These are phyloP conservation scores for Apistogramma diplotaenia DNA, from an alignment of 2,113 vertebrate species.

Conservation along the genomic window DNA sequence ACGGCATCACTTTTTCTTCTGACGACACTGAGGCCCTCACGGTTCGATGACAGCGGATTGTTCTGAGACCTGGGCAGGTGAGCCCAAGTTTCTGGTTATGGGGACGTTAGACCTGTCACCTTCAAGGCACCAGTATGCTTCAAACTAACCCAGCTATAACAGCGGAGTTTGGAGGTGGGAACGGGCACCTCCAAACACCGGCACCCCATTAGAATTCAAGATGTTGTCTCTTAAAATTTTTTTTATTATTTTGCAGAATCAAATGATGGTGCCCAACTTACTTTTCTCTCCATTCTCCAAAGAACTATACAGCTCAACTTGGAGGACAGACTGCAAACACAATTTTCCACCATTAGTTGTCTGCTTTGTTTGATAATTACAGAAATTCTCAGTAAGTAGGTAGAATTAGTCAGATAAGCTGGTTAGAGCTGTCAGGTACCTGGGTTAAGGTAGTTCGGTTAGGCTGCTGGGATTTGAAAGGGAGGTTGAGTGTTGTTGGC, in stretches of 20 bases:
- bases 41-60: neutral
- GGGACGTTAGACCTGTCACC: neutral
- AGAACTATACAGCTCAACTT: neutral
- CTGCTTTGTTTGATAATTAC: neutral
- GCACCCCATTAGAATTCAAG: neutral
- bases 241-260: neutral
- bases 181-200: too few relatives aligned
- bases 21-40: neutral
- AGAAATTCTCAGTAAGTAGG: too few relatives aligned
- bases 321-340: neutral
- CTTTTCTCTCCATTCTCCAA: too few relatives aligned
- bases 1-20: neutral
- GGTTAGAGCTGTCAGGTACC: neutral
- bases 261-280: too few relatives aligned
- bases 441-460: neutral
- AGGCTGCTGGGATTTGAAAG: rapidly evolving
- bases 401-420: too few relatives aligned
- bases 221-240: too few relatives aligned
- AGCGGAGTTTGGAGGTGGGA: neutral
- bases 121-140: neutral
- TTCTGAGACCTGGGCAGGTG: neutral
- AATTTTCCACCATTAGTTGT: neutral
- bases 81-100: neutral
- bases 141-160: neutral
- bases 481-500: neutral